Evolutionary conservation across 2,113 vertebrate genomes (phyloP).

Genomic region (Takifugu bimaculatus): DNA sequence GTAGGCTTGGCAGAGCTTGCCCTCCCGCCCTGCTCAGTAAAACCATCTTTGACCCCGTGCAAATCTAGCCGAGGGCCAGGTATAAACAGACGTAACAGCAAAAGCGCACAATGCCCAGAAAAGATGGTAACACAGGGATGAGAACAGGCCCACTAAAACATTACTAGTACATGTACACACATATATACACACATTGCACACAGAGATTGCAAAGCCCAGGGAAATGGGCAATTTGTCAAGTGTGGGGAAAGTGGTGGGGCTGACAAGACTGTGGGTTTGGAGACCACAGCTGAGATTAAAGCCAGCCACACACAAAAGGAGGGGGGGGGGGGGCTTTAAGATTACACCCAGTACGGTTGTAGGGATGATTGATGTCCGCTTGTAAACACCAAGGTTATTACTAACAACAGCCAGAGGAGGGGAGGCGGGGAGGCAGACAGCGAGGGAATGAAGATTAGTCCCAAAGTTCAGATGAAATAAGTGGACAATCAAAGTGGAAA

Average conservation of each 20-base stretch:
- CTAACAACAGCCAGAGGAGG: conserved; percentile 55
- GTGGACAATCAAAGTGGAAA: conserved; percentile 47
- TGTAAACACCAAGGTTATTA: conserved; percentile 71
- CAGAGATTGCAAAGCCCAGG: conserved; percentile 60
- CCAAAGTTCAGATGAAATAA: conserved; percentile 60
- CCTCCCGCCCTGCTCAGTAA: conserved; percentile 35
- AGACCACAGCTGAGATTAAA: conserved; percentile 71
- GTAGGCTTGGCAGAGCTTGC: conserved; percentile 55
- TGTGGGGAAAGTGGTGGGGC: conserved; percentile 61
- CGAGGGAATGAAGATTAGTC: conserved; percentile 53
- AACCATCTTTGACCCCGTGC: conserved; percentile 50
- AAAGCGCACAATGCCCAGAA: conserved; percentile 41
- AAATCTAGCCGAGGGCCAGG: conserved; percentile 42
- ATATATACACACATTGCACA: conserved; percentile 8
- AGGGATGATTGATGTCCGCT: conserved; percentile 71
- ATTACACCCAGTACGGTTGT: conserved; percentile 68
- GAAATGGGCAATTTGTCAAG: conserved; percentile 74
- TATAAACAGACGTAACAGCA: conserved; percentile 53
- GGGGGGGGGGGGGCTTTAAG: conserved; percentile 61
- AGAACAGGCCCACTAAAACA: conserved; percentile 16
- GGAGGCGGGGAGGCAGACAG: conserved; percentile 13
- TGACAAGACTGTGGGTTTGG: conserved; percentile 60
- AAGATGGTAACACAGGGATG: not conserved
- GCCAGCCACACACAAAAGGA: conserved; percentile 51
- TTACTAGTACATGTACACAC: conserved; percentile 1